Evolutionary conservation across 2,797 vertebrate genomes (phyloP).

Genomic region (Petrocephalus sullivani): DNA sequence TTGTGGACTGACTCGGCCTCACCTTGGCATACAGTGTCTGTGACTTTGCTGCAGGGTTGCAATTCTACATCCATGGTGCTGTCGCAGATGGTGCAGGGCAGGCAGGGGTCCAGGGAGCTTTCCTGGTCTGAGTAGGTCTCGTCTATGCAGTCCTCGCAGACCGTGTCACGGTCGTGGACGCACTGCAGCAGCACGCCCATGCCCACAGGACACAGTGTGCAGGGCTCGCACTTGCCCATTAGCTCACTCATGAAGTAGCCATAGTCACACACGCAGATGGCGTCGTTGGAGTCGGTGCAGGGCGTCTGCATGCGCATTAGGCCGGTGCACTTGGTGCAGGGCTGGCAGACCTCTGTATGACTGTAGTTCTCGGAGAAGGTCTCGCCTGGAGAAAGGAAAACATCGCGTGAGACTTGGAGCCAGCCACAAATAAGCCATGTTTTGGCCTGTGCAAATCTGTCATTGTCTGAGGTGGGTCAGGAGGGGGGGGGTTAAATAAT

Average conservation of each 20-base stretch:
- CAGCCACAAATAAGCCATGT: neutral
- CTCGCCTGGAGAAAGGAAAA: constrained; percentile 65
- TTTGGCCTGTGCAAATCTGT: neutral
- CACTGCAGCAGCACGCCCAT: constrained; percentile 75
- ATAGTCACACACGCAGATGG: constrained; percentile 80
- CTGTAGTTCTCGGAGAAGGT: constrained; percentile 84
- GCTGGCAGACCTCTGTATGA: constrained; percentile 74
- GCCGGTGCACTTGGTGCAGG: constrained; percentile 75
- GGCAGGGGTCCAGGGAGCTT: constrained; percentile 85
- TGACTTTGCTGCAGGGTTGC: constrained; percentile 62
- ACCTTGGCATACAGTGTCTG: constrained; percentile 77
- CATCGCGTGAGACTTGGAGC: neutral
- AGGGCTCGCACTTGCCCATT: constrained; percentile 61
- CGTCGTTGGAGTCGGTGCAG: constrained; percentile 86
- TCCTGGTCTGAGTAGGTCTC: constrained; percentile 86
- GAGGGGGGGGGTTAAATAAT: constrained; percentile 27
- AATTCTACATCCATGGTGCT: constrained; percentile 59
- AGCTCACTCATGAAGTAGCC: constrained; percentile 62
- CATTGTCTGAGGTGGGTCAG: constrained; percentile 34
- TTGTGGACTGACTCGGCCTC: constrained; percentile 22
- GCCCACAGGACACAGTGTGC: constrained; percentile 74
- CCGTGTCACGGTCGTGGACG: constrained; percentile 64
- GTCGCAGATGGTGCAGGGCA: constrained; percentile 86
- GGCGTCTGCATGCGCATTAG: constrained; percentile 80
- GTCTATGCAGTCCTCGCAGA: constrained; percentile 74